These are phyloP conservation scores for Xiphophorus birchmanni DNA, from an alignment of 2,797 vertebrate species.

Conservation along the genomic window DNA sequence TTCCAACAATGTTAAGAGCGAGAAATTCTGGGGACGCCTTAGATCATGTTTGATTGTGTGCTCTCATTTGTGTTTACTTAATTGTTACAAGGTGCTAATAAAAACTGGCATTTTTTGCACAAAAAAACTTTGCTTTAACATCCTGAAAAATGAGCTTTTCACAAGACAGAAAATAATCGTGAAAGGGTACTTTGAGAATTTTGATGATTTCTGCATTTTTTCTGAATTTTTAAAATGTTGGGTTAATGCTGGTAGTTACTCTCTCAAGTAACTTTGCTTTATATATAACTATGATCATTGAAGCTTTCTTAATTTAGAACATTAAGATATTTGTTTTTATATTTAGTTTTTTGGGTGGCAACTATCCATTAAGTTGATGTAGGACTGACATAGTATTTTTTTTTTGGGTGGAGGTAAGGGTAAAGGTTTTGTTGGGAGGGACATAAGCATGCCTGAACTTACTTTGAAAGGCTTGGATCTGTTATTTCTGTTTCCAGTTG, in stretches of 20 bases:
- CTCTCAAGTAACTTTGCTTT: background rate
- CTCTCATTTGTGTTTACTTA: background rate
- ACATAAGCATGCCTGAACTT: background rate
- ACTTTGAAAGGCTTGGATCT: background rate
- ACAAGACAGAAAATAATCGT: background rate
- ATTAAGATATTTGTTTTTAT: background rate
- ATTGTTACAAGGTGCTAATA: background rate
- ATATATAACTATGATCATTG: background rate
- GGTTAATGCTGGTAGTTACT: background rate
- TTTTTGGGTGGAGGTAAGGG: background rate
- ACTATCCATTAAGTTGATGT: background rate
- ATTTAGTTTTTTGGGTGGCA: background rate
- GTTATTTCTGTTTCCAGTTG: background rate
- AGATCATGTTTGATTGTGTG: too few species aligned
- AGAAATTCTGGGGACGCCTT: background rate
- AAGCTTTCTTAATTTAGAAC: background rate
- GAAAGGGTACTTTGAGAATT: background rate
- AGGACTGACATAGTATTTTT: background rate
- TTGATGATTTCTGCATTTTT: background rate
- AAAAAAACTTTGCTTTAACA: background rate
- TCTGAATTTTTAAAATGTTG: background rate
- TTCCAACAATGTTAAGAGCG: background rate
- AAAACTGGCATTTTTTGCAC: background rate
- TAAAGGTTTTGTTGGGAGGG: background rate
- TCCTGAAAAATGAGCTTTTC: background rate